Percentiles rank a stretch among this genome's conserved stretches.
These are phyloP conservation scores for Julus scanicus DNA, from an alignment of 2,888 invertebrate species.

Conservation along the genomic window DNA sequence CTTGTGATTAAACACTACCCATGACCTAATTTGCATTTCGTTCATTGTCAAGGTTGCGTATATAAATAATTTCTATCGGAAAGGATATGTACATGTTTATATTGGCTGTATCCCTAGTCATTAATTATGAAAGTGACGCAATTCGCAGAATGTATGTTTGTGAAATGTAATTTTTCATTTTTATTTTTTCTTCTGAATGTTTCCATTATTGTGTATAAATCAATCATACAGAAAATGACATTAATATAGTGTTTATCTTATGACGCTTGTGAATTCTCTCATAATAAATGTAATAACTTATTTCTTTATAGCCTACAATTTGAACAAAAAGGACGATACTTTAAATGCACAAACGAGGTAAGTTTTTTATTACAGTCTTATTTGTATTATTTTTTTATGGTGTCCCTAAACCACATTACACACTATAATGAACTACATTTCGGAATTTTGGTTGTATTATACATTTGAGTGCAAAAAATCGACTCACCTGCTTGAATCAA, in stretches of 20 bases:
- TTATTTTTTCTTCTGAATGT: neutral
- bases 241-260: neutral
- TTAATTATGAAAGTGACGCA: neutral
- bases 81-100: neutral
- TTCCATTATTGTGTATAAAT: neutral
- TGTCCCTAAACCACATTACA: too few relatives aligned
- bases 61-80: neutral
- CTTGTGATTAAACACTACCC: neutral
- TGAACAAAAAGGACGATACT: conserved; percentile 22
- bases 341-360: neutral
- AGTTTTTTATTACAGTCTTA: neutral
- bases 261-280: neutral
- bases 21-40: neutral
- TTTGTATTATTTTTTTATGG: too few relatives aligned
- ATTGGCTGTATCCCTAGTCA: neutral
- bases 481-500: too few relatives aligned
- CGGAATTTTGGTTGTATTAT: too few relatives aligned
- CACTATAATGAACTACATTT: too few relatives aligned
- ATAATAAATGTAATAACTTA: neutral
- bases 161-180: neutral
- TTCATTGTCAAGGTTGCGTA: neutral
- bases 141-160: neutral
- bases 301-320: neutral
- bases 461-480: too few relatives aligned
- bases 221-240: neutral